These are phyloP conservation scores for Pseudomugil tenellus DNA, from an alignment of 2,797 vertebrate species.

Conservation along the genomic window DNA sequence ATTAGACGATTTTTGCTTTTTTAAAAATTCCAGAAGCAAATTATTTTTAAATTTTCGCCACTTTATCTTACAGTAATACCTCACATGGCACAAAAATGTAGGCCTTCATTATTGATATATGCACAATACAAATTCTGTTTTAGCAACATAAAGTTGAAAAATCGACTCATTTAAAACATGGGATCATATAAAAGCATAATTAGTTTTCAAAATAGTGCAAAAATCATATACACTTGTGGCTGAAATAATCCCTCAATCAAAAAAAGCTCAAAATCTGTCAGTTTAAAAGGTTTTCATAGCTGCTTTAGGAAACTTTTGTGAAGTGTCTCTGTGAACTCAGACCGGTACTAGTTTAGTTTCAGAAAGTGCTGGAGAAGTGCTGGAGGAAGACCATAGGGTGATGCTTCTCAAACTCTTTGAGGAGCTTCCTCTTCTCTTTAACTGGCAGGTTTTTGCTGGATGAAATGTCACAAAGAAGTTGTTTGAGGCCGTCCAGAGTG, in stretches of 20 bases:
- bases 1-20: no score
- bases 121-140: background rate
- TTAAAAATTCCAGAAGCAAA: background rate
- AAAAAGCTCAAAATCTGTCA: no score
- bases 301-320: background rate
- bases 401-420: conserved; percentile 87
- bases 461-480: conserved; percentile 79
- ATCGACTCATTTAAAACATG: background rate
- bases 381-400: conserved; percentile 83
- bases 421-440: conserved; percentile 84
- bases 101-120: background rate
- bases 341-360: conserved; percentile 19
- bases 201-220: background rate
- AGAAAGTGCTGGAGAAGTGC: conserved; percentile 73
- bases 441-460: conserved; percentile 65
- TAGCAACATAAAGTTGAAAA: no score
- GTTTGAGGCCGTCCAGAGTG: conserved; percentile 80
- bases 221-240: background rate
- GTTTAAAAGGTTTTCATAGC: background rate
- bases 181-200: background rate
- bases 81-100: background rate
- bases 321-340: conserved; percentile 11
- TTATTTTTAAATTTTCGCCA: background rate
- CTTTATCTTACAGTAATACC: background rate
- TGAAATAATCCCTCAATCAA: background rate